Evolutionary conservation across 2,113 vertebrate species (phyloP).

Genomic region (Columba janthina): DNA sequence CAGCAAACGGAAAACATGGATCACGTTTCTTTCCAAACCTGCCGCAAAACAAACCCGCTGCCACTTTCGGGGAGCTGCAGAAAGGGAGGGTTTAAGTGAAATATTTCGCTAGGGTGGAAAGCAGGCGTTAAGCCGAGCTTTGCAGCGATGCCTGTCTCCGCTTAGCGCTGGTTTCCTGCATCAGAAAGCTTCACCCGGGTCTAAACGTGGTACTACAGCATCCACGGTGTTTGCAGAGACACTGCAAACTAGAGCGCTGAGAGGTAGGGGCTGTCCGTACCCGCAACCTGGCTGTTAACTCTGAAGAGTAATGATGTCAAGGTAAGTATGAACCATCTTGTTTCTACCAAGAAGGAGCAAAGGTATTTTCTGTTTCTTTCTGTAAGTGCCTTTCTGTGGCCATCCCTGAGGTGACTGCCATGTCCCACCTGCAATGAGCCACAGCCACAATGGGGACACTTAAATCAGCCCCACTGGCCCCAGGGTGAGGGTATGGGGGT

Average conservation of each 20-base stretch:
- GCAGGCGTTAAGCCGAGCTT: not conserved
- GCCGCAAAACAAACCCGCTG: not conserved
- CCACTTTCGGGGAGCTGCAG: not conserved
- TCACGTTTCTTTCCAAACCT: not conserved
- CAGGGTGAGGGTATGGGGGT: not conserved
- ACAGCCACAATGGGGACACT: accelerated
- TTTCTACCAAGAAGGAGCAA: not conserved
- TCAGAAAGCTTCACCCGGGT: not conserved
- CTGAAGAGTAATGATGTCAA: not conserved
- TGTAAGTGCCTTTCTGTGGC: not conserved
- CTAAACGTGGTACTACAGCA: not conserved
- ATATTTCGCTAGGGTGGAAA: accelerated
- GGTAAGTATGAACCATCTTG: not conserved
- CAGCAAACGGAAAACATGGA: not conserved
- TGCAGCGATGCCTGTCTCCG: not conserved
- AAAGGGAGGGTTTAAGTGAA: not conserved
- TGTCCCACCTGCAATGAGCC: too few relatives aligned
- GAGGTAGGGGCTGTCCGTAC: not conserved
- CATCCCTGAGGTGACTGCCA: not conserved
- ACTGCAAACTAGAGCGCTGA: not conserved
- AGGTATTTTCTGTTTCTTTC: not conserved
- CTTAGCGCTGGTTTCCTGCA: not conserved
- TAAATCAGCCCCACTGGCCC: accelerated
- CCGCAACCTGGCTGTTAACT: not conserved
- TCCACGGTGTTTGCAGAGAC: not conserved